Base-by-base conservation (phyloP, 2,888 invertebrate species). In the Thyatira batis region DNA sequence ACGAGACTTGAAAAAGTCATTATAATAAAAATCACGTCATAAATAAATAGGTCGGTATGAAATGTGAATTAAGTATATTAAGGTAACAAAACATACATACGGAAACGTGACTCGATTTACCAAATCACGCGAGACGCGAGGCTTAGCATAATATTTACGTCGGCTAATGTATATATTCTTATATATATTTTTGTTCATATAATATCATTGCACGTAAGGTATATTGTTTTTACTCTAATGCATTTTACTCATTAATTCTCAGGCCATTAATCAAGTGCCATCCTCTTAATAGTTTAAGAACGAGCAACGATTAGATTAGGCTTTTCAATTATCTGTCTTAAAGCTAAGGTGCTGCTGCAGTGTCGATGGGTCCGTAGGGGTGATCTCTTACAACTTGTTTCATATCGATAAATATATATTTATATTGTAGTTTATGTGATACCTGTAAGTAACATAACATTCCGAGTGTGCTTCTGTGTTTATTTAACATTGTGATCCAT, bases 211-310 rank as follows among this genome's bases (percentile, higher is more conserved):
- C 71, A 76, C 84, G 64, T 84, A 84, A 84, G 85, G 70, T 80
- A 82, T n/a, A n/a, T n/a, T n/a, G n/a, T 39, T 39, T 82, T 82
- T 85, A 86, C 80, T 90, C 81, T 90, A 85, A 88, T 91, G 89
- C 90, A 91, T 92, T 91, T 91, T 91, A 91, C 87, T 88, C 87
- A 87, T 84, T 83, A 89, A 91, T 89, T 91, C 87, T 89, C 90
- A 90, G 91, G 92, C 92, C 92, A 92, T 92, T 89, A 85, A 85
- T 80, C 76, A 85, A 88, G 92, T 92, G 92, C 92, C 92, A 92
- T 92, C 87, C 87, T 87, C 84, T 89, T 82, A 80, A 68, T 90
- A 90, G 88, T 79, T 84, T 74, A 90, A 87, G 89, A 85, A 78
- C 83, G 85, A 83, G 69, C 80, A 85, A 76, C 83, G 82, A 82